These are phyloP conservation scores for Chymomyza procnemis DNA, from an alignment of 2,888 invertebrate genomes.

Conservation along the genomic window DNA sequence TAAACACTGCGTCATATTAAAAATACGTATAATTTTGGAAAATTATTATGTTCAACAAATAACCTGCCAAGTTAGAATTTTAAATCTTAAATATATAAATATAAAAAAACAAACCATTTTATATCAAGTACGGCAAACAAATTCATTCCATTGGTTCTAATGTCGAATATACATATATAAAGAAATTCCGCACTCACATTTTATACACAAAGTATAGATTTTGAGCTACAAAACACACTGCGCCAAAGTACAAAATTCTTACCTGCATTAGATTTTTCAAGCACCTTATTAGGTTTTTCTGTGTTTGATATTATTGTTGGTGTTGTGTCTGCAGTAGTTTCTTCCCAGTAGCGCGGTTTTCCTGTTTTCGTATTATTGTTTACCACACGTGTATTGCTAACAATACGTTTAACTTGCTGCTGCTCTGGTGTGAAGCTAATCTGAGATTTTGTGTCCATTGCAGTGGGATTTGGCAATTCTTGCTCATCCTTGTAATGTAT, in stretches of 20 bases:
- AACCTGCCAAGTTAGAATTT: neutral
- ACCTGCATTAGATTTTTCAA: constrained; percentile 24
- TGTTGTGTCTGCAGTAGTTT: constrained; percentile 10
- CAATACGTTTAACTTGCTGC: constrained; percentile 40
- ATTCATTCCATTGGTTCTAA: too few relatives aligned
- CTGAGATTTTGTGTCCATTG: constrained; percentile 15
- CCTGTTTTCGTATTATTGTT: constrained; percentile 45
- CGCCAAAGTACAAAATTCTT: constrained; percentile 21
- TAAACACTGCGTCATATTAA: constrained; percentile 25
- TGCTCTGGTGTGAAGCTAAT: constrained; percentile 28
- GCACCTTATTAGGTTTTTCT: constrained; percentile 5
- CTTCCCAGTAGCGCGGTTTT: constrained; percentile 52
- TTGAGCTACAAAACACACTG: neutral
- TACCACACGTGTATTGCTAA: constrained; percentile 57
- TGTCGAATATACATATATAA: too few relatives aligned
- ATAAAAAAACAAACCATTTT: neutral
- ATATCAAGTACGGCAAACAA: neutral
- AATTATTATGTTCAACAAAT: neutral
- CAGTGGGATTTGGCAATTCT: neutral
- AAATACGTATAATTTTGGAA: neutral
- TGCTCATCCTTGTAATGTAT: constrained; percentile 72
- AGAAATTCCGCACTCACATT: too few relatives aligned
- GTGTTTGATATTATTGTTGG: neutral
- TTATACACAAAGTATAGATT: too few relatives aligned
- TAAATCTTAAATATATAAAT: neutral